These are phyloP conservation scores for Lophura nycthemera DNA, from an alignment of 2,113 vertebrate genomes.

Conservation along the genomic window DNA sequence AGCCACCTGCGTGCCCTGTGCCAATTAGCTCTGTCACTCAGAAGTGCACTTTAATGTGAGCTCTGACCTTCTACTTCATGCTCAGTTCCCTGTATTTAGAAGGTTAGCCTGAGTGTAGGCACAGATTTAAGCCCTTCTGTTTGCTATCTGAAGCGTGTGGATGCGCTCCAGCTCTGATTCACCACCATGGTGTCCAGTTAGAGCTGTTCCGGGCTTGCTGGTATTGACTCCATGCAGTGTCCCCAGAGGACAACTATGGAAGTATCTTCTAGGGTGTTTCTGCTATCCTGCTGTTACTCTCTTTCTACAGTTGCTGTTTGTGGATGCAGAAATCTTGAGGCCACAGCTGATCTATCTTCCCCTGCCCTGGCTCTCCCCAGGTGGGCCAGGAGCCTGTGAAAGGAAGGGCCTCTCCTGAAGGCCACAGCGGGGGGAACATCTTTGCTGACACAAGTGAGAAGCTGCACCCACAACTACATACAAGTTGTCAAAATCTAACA, in stretches of 20 bases:
- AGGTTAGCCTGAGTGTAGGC: neutral
- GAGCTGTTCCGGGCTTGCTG: neutral
- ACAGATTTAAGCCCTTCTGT: neutral
- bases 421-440: neutral
- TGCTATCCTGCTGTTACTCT: neutral
- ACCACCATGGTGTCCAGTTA: rapidly evolving
- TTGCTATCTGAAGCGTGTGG: neutral
- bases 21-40: constrained; percentile 17
- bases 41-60: neutral
- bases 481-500: constrained; percentile 5
- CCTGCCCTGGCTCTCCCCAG: rapidly evolving
- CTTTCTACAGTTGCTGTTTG: neutral
- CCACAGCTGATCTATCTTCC: neutral
- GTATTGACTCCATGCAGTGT: neutral
- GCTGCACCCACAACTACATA: neutral
- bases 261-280: neutral
- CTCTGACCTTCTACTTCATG: neutral
- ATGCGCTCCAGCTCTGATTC: neutral
- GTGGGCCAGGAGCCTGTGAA: neutral
- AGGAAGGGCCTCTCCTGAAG: neutral
- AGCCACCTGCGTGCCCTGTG: neutral
- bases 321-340: neutral
- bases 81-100: neutral
- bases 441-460: constrained; percentile 15
- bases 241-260: neutral